Base-by-base conservation (phyloP, 2,888 invertebrate genomes). In the Hypomecis punctinalis region DNA sequence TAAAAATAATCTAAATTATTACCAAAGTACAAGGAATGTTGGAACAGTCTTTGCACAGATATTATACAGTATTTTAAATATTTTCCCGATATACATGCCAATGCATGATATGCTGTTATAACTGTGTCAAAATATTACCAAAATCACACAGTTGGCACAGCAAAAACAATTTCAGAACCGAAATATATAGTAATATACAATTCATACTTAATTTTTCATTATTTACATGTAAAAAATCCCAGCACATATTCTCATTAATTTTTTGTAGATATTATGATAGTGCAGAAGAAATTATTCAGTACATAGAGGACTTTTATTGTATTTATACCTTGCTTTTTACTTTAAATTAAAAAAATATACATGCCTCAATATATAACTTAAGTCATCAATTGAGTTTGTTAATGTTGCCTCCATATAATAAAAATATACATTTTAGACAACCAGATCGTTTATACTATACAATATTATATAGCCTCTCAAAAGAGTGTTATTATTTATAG, bases 391-490 rank as follows among this genome's bases (percentile, higher is more conserved):
- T 37, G 5, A 51, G 11, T 37, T 51, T 11, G 6, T 23, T 5
- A 45, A 49, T 45, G 0, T 52, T 52, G 23, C 8, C 39, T 10
- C 11, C 35, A 46, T 45, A 56, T 5, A 39, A 45, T 35, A 42
- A 54, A 46, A 57, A 61, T 57, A 58, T 48, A 66, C 48, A 66
- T 5, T 8, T 35, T 53, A 48, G 5, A 49, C 46, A 64, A 63
- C 51, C 70, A 73, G 67, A 70, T 72, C 66, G 64, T 64, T 60
- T 51, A 53, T 63, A 42, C 55, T 68, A 61, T 68, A 74, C 66
- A 70, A 55, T n/a, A n/a, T n/a, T n/a, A n/a, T n/a, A n/a, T 71
- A 72, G 73, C 71, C 73, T 73, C 70, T 69, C 58, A 70, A 68
- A 71, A 74, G 75, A 76, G 54, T 66, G 63, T 65, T 65, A 48